Evolutionary conservation across 1,140 invertebrate species (phyloP).

Genomic region (Aphis craccivora): DNA sequence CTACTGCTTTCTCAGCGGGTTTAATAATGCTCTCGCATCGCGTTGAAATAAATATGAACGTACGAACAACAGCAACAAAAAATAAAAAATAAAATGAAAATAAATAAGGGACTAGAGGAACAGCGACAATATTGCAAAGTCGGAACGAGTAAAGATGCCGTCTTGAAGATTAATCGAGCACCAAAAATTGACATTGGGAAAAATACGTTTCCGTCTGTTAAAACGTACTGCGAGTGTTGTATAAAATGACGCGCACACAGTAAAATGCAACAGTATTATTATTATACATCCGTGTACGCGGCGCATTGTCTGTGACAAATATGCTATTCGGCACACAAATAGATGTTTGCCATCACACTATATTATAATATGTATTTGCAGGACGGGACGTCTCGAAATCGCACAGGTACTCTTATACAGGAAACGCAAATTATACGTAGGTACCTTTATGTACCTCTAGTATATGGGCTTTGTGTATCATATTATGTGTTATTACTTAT

Average conservation of each 20-base stretch:
- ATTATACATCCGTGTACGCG: not conserved
- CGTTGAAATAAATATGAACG: not conserved
- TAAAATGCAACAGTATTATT: not conserved
- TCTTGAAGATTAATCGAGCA: not conserved
- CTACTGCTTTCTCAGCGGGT: not conserved
- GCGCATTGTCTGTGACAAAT: not conserved
- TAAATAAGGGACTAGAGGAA: not conserved
- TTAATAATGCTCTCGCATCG: not conserved
- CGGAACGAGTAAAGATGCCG: not conserved
- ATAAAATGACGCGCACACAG: not conserved
- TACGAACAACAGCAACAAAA: not conserved
- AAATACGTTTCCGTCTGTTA: not conserved
- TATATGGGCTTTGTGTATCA: not conserved
- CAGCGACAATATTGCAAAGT: not conserved
- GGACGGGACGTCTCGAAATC: not conserved
- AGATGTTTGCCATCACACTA: not conserved
- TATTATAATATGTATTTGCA: not conserved
- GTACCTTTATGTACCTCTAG: not conserved
- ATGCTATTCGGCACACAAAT: not conserved
- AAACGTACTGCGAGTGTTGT: not conserved
- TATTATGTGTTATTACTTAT: not conserved
- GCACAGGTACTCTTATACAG: not conserved
- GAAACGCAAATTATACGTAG: no score
- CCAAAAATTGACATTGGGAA: conserved; percentile 11
- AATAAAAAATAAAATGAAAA: not conserved